Conservation (phyloP, 2,797 vertebrate genomes). For the Acomys russatus region DNA sequence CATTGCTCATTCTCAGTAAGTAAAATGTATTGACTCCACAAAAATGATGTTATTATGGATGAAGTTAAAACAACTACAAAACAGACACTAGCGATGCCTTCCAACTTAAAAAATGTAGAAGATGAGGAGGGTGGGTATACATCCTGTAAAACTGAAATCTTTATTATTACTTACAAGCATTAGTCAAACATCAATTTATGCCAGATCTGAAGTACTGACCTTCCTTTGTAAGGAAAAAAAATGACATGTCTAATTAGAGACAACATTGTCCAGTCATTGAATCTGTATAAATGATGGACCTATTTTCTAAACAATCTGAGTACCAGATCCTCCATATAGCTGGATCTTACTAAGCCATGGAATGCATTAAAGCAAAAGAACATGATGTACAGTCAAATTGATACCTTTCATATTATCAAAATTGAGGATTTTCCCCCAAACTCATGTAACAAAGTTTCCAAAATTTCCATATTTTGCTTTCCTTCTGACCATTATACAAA, state of each 20-base stretch:
- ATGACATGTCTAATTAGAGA: constrained; percentile 54
- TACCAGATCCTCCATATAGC: constrained; percentile 37
- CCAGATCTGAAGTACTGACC: constrained; percentile 50
- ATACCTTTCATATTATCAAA: constrained; percentile 35
- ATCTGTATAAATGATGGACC: constrained; percentile 68
- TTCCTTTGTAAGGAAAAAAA: constrained; percentile 65
- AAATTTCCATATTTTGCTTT: constrained; percentile 33
- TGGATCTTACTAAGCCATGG: constrained; percentile 42
- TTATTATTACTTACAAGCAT: constrained; percentile 70
- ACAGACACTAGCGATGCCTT: constrained; percentile 48
- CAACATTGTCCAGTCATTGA: constrained; percentile 65
- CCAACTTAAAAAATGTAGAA: constrained; percentile 51
- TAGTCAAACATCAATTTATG: constrained; percentile 53
- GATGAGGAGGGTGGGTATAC: constrained; percentile 3
- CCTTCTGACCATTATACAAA: constrained; percentile 59
- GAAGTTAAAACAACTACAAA: constrained; percentile 66
- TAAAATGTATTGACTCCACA: constrained; percentile 60
- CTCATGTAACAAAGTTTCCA: constrained; percentile 20
- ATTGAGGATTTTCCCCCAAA: neutral
- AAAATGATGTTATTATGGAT: constrained; percentile 53
- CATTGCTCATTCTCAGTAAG: constrained; percentile 65
- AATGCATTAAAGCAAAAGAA: constrained; percentile 63
- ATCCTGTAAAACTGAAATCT: constrained; percentile 57
- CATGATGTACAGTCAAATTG: constrained; percentile 22
- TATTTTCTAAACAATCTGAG: constrained; percentile 67